Evolutionary conservation across 1,140 invertebrate genomes (phyloP).

Genomic region (Platorchestia sp.): DNA sequence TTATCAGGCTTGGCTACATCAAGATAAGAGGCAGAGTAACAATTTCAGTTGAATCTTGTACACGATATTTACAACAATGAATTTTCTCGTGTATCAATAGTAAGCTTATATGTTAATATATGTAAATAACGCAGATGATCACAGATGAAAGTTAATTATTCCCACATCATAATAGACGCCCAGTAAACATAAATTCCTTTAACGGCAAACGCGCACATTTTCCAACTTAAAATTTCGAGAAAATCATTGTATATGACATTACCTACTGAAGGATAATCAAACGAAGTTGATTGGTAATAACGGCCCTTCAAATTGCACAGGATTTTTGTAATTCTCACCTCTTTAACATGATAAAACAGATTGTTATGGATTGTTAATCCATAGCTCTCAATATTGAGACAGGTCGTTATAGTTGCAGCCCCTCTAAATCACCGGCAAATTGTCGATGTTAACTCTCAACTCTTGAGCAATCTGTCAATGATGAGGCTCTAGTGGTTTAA

Average conservation of each 20-base stretch:
- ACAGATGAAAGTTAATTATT: not conserved
- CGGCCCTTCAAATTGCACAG: not conserved
- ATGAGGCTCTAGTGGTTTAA: not conserved
- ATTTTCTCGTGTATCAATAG: not conserved
- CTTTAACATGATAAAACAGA: too few relatives aligned
- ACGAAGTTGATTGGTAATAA: not conserved
- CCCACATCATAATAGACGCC: not conserved
- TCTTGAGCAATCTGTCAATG: too few relatives aligned
- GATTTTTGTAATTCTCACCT: not conserved
- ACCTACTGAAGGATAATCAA: not conserved
- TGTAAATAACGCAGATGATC: not conserved
- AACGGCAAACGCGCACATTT: too few relatives aligned
- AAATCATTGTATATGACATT: too few relatives aligned
- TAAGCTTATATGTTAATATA: not conserved
- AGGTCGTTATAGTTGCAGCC: too few relatives aligned
- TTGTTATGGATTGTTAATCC: too few relatives aligned
- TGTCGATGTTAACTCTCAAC: too few relatives aligned
- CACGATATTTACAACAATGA: not conserved
- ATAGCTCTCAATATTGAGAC: too few relatives aligned
- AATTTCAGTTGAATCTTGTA: not conserved
- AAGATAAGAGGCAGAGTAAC: not conserved
- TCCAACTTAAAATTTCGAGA: too few relatives aligned
- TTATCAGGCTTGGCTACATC: not conserved
- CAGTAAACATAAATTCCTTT: not conserved
- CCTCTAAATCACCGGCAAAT: too few relatives aligned